Conservation (phyloP, 2,888 invertebrate species). For the Apamea sordens region DNA sequence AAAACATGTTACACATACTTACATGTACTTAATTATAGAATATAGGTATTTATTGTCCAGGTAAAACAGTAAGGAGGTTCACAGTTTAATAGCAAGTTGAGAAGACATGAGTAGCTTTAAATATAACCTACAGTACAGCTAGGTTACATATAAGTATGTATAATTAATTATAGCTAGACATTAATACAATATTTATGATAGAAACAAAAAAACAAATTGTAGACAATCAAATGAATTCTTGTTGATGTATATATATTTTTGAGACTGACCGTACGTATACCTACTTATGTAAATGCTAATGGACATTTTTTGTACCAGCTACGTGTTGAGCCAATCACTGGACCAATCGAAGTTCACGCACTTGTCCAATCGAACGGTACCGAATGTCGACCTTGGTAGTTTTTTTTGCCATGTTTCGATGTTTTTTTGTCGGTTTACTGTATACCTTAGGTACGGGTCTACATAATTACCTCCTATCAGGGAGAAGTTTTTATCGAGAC, state of each 20-base stretch:
- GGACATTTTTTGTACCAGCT: not conserved
- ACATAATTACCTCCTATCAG: not conserved
- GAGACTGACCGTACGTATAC: not conserved
- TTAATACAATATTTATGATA: not conserved
- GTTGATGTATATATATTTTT: not conserved
- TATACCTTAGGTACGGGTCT: not conserved
- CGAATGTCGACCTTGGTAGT: conserved; percentile 8
- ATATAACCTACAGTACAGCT: too few species aligned
- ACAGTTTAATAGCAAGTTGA: too few species aligned
- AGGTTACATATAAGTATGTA: too few species aligned
- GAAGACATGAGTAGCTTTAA: too few species aligned
- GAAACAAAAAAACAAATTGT: not conserved
- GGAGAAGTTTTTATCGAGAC: not conserved
- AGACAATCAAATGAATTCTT: not conserved
- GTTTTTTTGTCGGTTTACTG: not conserved
- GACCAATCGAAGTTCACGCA: conserved; percentile 6
- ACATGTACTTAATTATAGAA: not conserved
- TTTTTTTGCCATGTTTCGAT: conserved; percentile 19
- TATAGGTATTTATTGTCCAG: too few species aligned
- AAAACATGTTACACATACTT: not conserved
- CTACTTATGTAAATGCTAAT: not conserved
- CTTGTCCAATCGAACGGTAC: conserved; percentile 28
- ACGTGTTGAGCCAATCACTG: conserved; percentile 6
- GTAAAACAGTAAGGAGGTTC: too few species aligned
- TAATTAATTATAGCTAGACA: not conserved